phyloP scores from a whole-genome alignment of 1,140 invertebrate genomes.

The Piezodorus guildinii region DNA sequence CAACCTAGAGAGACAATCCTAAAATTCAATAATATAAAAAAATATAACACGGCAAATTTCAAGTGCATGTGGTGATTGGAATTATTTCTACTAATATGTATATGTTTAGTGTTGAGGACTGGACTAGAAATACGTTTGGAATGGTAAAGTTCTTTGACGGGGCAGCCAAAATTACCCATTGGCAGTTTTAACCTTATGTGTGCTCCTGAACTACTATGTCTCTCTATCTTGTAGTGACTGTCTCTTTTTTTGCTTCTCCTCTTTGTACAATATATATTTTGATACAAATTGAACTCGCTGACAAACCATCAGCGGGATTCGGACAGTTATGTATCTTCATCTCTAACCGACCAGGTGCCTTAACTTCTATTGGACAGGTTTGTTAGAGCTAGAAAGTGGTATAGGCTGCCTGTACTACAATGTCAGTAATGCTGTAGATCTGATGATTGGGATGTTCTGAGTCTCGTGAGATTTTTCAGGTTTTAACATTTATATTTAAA shows the following conservation, averaged over 20 bases:
- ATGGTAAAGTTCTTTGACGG: neutral
- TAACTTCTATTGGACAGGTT: constrained; percentile 15
- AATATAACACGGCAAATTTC: constrained; percentile 12
- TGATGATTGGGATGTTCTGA: constrained; percentile 7
- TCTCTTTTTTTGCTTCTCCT: constrained; percentile 9
- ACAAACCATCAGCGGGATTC: neutral
- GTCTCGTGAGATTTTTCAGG: constrained; percentile 8
- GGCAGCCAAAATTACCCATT: neutral
- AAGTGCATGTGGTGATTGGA: constrained; percentile 14
- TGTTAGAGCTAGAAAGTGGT: constrained; percentile 2
- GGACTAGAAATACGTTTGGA: too few species aligned
- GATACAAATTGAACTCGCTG: constrained; percentile 8
- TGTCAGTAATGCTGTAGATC: neutral
- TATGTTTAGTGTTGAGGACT: too few species aligned
- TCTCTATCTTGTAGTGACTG: constrained; percentile 7
- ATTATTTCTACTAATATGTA: constrained; percentile 4
- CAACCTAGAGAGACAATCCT: constrained; percentile 5
- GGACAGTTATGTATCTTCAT: constrained; percentile 18
- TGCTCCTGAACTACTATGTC: neutral
- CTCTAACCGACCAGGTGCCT: constrained; percentile 20
- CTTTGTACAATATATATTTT: constrained; percentile 12
- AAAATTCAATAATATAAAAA: neutral
- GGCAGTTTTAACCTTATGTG: neutral
- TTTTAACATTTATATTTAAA: constrained; percentile 3
- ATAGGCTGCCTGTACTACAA: neutral